These are phyloP conservation scores for Didymodactylos carnosus DNA, from an alignment of 2,888 invertebrate genomes.

Conservation along the genomic window DNA sequence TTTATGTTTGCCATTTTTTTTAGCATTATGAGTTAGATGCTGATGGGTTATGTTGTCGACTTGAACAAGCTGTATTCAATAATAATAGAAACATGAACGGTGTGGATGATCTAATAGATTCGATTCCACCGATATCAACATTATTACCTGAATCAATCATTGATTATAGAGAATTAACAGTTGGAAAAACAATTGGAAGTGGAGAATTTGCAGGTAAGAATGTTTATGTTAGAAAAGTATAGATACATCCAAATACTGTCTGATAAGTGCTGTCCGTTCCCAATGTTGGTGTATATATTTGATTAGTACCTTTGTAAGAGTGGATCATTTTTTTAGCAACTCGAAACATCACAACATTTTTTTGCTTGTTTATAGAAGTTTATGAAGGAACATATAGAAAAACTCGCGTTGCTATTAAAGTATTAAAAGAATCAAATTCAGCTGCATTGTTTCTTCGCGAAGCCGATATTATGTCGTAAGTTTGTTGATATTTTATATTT, in stretches of 20 bases:
- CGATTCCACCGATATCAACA: background rate
- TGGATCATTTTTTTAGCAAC: background rate
- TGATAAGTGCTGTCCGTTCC: no score
- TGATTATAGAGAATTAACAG: background rate
- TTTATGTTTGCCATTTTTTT: no score
- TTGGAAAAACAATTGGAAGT: background rate
- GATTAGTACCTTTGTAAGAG: no score
- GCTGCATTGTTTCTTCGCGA: constrained; percentile 74
- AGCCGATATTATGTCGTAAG: constrained; percentile 86
- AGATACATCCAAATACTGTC: no score
- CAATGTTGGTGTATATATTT: no score
- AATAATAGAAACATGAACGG: no score
- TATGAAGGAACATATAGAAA: constrained; percentile 63
- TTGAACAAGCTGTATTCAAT: background rate
- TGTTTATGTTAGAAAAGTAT: no score
- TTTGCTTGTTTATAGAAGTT: constrained; percentile 48
- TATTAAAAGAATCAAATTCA: constrained; percentile 77
- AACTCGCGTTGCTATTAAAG: constrained; percentile 70
- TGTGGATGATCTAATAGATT: background rate
- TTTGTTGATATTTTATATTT: background rate
- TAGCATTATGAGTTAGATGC: background rate
- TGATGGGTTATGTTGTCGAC: background rate
- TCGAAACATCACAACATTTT: no score
- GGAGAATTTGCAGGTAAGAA: background rate
- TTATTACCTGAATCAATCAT: background rate